Evolutionary conservation across 2,797 vertebrate genomes (phyloP).

Genomic region (Okamejei kenojei): DNA sequence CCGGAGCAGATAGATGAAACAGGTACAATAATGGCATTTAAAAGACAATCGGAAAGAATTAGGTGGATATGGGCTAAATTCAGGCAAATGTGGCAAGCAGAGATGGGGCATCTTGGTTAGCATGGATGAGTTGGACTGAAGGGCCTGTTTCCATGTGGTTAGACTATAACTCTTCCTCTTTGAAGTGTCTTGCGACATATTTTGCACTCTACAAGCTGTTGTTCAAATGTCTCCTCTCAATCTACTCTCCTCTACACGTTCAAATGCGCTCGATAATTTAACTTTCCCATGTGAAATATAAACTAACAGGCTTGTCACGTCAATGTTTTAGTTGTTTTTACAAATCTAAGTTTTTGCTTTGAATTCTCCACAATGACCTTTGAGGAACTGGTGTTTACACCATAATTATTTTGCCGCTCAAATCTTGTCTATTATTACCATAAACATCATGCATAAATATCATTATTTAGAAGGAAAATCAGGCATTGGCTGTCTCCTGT

Average conservation of each 20-base stretch:
- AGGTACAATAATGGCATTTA: too few relatives aligned
- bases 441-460: background rate
- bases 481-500: background rate
- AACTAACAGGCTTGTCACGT: background rate
- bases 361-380: slow-evolving; percentile 7
- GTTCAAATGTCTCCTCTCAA: background rate
- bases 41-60: too few relatives aligned
- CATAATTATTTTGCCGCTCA: background rate
- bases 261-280: background rate
- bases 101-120: too few relatives aligned
- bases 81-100: too few relatives aligned
- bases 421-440: slow-evolving; percentile 4
- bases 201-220: background rate
- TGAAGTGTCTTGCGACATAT: too few relatives aligned
- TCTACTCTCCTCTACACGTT: background rate
- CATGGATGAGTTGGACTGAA: too few relatives aligned
- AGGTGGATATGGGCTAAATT: too few relatives aligned
- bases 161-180: background rate
- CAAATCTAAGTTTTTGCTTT: background rate
- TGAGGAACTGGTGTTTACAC: background rate
- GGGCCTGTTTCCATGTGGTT: too few relatives aligned
- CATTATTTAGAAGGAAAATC: background rate
- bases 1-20: too few relatives aligned
- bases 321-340: background rate
- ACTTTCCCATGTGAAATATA: slow-evolving; percentile 33